Conservation (phyloP, 2,797 vertebrate species). For the Petrocephalus schoutedeni region DNA sequence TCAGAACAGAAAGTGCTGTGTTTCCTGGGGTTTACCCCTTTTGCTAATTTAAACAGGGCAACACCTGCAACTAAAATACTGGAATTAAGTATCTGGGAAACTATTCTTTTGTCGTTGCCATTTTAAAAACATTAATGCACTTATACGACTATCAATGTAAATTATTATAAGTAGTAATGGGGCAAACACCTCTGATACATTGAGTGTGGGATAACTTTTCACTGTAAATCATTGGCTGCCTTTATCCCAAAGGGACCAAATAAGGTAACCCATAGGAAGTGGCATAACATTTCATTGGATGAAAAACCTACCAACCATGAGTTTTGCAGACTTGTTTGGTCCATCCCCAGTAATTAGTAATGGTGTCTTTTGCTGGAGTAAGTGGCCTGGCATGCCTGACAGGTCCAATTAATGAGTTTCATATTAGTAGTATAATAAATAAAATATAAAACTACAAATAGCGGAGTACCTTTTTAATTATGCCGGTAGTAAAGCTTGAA, state of each 20-base stretch:
- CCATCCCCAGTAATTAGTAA: not conserved
- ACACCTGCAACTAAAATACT: not conserved
- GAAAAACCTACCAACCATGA: not conserved
- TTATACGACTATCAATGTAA: not conserved
- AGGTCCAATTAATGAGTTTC: conserved; percentile 1
- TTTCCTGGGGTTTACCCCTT: not conserved
- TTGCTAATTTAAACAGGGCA: not conserved
- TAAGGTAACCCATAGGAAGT: not conserved
- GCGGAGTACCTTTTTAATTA: not conserved
- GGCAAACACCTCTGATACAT: not conserved
- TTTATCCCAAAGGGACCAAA: not conserved
- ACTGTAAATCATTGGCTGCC: not conserved
- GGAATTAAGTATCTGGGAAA: not conserved
- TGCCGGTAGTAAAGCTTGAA: not conserved
- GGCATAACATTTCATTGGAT: not conserved
- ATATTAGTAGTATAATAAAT: not conserved
- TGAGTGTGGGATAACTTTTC: not conserved
- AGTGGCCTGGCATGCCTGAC: not conserved
- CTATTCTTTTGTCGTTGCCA: not conserved
- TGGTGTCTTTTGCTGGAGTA: not conserved
- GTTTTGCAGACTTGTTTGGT: not conserved
- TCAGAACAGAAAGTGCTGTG: not conserved
- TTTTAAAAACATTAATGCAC: not conserved
- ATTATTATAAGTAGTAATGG: not conserved
- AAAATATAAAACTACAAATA: not conserved